phyloP scores from a whole-genome alignment of 2,113 vertebrate species.

The Actinemys pallida region DNA sequence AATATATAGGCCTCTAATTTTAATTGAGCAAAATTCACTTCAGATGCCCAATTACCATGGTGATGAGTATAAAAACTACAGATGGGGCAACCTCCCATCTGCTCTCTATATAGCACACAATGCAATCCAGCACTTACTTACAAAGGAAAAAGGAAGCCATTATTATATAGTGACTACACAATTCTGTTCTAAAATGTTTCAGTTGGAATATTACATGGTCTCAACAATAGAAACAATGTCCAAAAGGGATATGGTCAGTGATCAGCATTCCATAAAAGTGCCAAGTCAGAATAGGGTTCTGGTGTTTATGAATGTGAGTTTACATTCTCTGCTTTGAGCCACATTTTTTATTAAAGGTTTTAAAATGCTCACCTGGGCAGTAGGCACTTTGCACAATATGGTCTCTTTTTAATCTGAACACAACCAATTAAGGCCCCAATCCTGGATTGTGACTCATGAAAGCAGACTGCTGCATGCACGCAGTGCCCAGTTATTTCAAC shows the following conservation, averaged over 20 bases:
- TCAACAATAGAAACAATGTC: not conserved
- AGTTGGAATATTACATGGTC: not conserved
- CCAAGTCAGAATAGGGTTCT: not conserved
- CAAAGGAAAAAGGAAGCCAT: not conserved
- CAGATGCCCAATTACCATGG: not conserved
- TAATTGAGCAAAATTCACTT: not conserved
- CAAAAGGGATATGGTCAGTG: not conserved
- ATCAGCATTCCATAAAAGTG: not conserved
- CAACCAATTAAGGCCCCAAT: not conserved
- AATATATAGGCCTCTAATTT: not conserved
- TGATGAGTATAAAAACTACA: not conserved
- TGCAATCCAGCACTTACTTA: not conserved
- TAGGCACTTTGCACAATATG: not conserved
- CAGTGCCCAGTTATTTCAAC: not conserved
- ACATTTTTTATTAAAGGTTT: not conserved
- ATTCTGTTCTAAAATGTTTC: not conserved
- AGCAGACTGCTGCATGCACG: not conserved
- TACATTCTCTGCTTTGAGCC: not conserved
- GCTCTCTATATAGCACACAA: not conserved
- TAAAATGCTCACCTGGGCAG: not conserved
- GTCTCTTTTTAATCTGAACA: not conserved
- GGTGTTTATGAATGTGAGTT: not conserved
- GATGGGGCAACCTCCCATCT: not conserved
- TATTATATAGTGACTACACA: not conserved
- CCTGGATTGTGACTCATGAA: fast-evolving